phyloP scores from a whole-genome alignment of 2,888 invertebrate species.

The Sisyra nigra region DNA sequence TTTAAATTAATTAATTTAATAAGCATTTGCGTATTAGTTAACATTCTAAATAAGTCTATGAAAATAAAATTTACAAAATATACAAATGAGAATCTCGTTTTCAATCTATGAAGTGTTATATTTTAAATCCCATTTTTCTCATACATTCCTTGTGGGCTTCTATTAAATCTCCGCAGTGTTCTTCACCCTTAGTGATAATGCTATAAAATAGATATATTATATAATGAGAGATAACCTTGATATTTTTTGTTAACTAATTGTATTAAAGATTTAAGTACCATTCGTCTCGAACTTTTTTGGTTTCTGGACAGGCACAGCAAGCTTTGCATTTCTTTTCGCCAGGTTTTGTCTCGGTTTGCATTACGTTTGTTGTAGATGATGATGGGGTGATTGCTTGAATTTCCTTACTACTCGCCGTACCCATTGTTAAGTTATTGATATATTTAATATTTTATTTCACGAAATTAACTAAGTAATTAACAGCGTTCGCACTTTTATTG shows the following conservation, averaged over 20 bases:
- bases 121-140: conserved; percentile 87
- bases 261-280: conserved; percentile 40
- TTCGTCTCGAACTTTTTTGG: conserved; percentile 73
- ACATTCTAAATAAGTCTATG: no score
- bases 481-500: no score
- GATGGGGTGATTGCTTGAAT: no score
- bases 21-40: no score
- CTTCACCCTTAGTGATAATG: conserved; percentile 82
- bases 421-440: no score
- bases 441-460: no score
- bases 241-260: conserved; percentile 9
- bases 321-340: conserved; percentile 74
- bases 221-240: conserved; percentile 5
- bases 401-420: no score
- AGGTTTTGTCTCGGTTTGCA: background rate
- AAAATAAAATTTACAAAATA: background rate
- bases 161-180: conserved; percentile 74
- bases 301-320: conserved; percentile 96
- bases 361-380: no score
- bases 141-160: conserved; percentile 96
- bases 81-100: no score
- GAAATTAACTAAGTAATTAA: no score
- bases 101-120: background rate
- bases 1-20: no score
- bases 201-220: conserved; percentile 37